phyloP scores from a whole-genome alignment of 2,113 vertebrate species.

The Eulacestoma nigropectus region DNA sequence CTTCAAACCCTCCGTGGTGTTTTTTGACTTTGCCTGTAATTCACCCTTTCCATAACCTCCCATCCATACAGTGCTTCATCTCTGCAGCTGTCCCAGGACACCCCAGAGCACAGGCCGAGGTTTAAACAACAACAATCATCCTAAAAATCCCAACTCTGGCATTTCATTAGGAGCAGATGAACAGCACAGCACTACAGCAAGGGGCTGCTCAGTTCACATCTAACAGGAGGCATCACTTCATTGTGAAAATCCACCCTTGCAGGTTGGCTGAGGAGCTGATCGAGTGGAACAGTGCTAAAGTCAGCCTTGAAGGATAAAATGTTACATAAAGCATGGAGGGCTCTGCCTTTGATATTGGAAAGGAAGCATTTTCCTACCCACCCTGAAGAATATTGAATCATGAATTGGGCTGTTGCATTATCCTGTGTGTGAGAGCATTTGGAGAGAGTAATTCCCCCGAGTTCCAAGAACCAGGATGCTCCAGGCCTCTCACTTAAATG shows the following conservation, averaged over 20 bases:
- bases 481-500: neutral
- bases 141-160: neutral
- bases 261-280: neutral
- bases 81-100: neutral
- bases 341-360: neutral
- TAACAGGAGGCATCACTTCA: neutral
- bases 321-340: neutral
- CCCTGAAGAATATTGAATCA: neutral
- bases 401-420: neutral
- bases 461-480: neutral
- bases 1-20: neutral
- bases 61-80: neutral
- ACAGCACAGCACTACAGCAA: neutral
- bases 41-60: neutral
- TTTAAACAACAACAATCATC: neutral
- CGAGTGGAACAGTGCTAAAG: neutral
- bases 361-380: neutral
- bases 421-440: neutral
- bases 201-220: neutral
- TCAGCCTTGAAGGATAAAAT: neutral
- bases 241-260: neutral
- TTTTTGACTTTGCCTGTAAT: neutral
- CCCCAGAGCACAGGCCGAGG: neutral
- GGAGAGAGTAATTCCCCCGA: neutral
- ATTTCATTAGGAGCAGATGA: neutral